Evolutionary conservation across 35 echinoderm and acorn worm species (phyloP).

Genomic region (Antedon bifida): DNA sequence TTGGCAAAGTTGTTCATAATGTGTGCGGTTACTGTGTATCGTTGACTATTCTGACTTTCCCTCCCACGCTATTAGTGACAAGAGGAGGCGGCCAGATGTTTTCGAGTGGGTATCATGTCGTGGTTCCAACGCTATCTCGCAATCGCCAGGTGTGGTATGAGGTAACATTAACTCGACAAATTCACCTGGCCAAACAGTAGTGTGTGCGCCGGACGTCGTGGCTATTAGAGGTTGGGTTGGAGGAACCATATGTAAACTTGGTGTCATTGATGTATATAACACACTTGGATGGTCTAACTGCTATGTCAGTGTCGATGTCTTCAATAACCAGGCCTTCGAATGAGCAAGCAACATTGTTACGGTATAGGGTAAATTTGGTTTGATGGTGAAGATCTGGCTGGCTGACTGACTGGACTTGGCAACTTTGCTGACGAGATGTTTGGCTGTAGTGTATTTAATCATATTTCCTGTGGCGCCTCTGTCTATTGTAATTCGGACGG

Average conservation of each 20-base stretch:
- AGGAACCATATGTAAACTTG: not conserved
- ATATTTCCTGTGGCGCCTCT: conserved; percentile 53
- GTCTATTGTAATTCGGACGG: conserved; percentile 32
- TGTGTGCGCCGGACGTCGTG: not conserved
- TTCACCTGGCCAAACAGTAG: conserved; percentile 14
- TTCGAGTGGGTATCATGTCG: not conserved
- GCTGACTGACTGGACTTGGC: conserved; percentile 27
- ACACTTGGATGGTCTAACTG: not conserved
- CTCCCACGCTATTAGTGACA: not conserved
- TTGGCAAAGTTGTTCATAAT: not conserved
- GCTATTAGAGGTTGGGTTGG: not conserved
- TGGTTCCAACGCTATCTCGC: not conserved
- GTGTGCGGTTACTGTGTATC: not conserved
- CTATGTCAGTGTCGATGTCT: conserved; percentile 38
- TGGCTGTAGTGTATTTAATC: conserved; percentile 27
- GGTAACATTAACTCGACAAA: conserved; percentile 9
- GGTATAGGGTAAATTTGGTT: conserved; percentile 27
- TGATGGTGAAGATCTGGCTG: conserved; percentile 44
- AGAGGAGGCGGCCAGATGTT: not conserved
- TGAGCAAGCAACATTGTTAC: conserved; percentile 4
- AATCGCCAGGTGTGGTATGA: not conserved
- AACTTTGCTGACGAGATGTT: conserved; percentile 12
- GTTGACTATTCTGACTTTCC: not conserved
- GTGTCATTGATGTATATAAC: not conserved
- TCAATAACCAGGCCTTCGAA: conserved; percentile 58